Base-by-base conservation (phyloP, 2,797 vertebrate species). In the Megaceryle alcyon region DNA sequence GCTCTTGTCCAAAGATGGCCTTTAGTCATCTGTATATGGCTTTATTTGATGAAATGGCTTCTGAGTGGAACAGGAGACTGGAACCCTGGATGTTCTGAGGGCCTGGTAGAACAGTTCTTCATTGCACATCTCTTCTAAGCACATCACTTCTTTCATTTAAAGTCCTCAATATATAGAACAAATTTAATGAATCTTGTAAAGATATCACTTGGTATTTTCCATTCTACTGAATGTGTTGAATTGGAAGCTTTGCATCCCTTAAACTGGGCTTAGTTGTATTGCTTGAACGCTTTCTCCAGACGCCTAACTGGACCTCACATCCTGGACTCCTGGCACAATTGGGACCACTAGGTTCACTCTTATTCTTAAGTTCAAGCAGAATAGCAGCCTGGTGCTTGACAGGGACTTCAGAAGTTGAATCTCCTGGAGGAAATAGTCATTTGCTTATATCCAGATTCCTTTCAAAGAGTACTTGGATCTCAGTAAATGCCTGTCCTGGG, bases 361-460 rank as follows among this genome's bases (percentile, higher is more conserved):
- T 61, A 65, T 63, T 83, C 59, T 82, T 59, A 76, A 46, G 39
- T 93, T 87, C 43, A 70, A 87, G 61, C 6, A 79, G 72, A 92
- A 28, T 41, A 66, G 53, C 59, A 86, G 29, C 41, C 49, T 90
- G 54, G 80, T 88, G 69, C 72, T 82, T 92, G 80, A 81, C 37
- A 88, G 33, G 43, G 56, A 92, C 35, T 59, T 43, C n/a, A 76
- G 61, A 86, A 92, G 54, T 79, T 86, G 86, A 92, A 84, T 86
- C 13, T 63, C 51, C 44, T 4, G 1, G 70, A 86, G 82, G 33
- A 92, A 92, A 54, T 10, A 90, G 64, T 63, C 29, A 57, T 92
- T 94, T 94, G 39, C 63, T 90, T 64, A 56, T 48, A 88, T 76
- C 39, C 56, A 86, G 33, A 79, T 94, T 96, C 61, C 49, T 83